Evolutionary conservation across 2,888 invertebrate species (phyloP), one percentile per base, ranked within the genome.

Genomic region (Tricholauxania praeusta): DNA sequence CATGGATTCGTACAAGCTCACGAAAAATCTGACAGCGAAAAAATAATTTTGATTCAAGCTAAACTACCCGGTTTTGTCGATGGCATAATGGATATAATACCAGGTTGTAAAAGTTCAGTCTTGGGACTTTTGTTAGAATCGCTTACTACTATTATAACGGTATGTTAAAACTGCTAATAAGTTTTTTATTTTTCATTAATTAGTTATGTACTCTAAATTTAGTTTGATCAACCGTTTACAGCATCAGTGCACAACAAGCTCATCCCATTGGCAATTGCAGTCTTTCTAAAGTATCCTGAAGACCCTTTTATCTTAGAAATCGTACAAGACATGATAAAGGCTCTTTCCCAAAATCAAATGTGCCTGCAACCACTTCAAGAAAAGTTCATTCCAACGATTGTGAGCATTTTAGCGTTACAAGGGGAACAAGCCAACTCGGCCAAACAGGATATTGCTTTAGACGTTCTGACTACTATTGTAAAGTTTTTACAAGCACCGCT

Each of bases 161-260:
- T 90, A 82, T 39, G 39, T 83, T 86, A 80, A 19, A 7, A 51
- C 53, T 22, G n/a, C 51, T 71, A 39, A 71, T 65, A 22, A 10
- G 5, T n/a, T 8, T 22, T 74, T 39, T 47, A 15, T 5, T 53
- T 57, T 48, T 39, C n/a, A 52, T 48, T 63, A 4, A 28, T 14
- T 10, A 32, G 17, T 39, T 28, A 5, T 48, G 53, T 48, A 17
- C 14, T 65, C 22, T 47, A 69, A 14, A 65, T 17, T 79, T 63
- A 91, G 90, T 88, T 92, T 68, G 92, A 93, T 84, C 88, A 89
- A 51, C 87, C 88, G 63, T 92, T 92, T 80, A 92, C 93, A 3
- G 91, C 90, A 15, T 88, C 90, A 12, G 88, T 89, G 15, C 92
- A 92, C 79, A 85, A 84, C 39, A 92, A 91, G 85, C 88, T 93